These are phyloP conservation scores for Diadophis punctatus DNA, from an alignment of 2,113 vertebrate genomes.

Conservation along the genomic window DNA sequence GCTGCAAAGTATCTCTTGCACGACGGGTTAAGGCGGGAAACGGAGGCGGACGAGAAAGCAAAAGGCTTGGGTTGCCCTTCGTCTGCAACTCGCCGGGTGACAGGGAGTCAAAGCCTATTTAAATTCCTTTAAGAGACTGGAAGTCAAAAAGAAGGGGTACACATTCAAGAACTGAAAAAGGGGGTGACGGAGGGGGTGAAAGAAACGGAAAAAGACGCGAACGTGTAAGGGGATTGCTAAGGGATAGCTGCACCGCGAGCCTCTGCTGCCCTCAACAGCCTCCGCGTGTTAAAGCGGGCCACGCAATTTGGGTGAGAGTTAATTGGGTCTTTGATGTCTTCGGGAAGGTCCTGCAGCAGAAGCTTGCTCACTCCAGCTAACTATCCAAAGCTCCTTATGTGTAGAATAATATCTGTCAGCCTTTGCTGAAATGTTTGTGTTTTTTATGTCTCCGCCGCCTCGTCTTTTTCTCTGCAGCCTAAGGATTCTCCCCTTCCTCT, in stretches of 20 bases:
- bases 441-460: not conserved
- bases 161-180: slow-evolving; percentile 56
- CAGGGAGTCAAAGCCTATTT: slow-evolving; percentile 81
- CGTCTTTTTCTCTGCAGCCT: not conserved
- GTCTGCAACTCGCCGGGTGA: slow-evolving; percentile 72
- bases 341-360: slow-evolving; percentile 79
- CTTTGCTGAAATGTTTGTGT: slow-evolving; percentile 30
- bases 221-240: slow-evolving; percentile 46
- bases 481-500: slow-evolving; percentile 19
- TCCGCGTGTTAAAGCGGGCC: slow-evolving; percentile 78
- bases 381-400: slow-evolving; percentile 52
- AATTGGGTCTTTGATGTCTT: slow-evolving; percentile 98
- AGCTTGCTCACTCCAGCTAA: slow-evolving; percentile 51
- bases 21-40: slow-evolving; percentile 1
- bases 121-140: slow-evolving; percentile 80
- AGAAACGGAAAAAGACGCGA: not conserved
- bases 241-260: slow-evolving; percentile 65
- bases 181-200: too few species aligned
- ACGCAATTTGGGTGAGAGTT: slow-evolving; percentile 87
- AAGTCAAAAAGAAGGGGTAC: slow-evolving; percentile 66
- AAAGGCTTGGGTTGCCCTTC: slow-evolving; percentile 70
- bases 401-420: slow-evolving; percentile 44
- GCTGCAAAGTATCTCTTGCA: not conserved
- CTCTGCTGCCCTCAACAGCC: slow-evolving; percentile 86
- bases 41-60: slow-evolving; percentile 67